These are phyloP conservation scores for Porites cylindrica DNA, from an alignment of 92 coral and sea anemone species.

Conservation along the genomic window DNA sequence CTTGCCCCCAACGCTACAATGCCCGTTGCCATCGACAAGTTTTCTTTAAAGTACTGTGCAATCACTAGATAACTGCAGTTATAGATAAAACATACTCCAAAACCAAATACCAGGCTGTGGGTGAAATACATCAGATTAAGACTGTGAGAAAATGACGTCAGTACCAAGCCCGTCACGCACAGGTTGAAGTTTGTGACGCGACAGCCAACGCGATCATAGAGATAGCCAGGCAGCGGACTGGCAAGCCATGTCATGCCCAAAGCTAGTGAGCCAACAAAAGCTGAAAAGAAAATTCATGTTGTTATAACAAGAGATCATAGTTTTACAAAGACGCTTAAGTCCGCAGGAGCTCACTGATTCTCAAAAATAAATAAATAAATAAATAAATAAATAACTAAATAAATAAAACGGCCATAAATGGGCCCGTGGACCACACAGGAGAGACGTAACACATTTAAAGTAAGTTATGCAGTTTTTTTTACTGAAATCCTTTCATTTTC, in stretches of 20 bases:
- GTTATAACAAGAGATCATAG: too few relatives aligned
- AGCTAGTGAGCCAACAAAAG: conserved; percentile 9
- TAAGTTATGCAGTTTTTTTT: too few relatives aligned
- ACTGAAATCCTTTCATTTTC: too few relatives aligned
- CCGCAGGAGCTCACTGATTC: too few relatives aligned
- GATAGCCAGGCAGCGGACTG: conserved; percentile 28
- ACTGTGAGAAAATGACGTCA: conserved; percentile 45
- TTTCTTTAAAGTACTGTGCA: conserved; percentile 29
- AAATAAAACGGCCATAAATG: too few relatives aligned
- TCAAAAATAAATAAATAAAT: too few relatives aligned
- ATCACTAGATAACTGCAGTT: conserved; percentile 21
- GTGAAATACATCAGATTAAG: conserved; percentile 44
- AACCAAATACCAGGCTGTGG: conserved; percentile 53
- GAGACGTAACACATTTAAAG: too few relatives aligned
- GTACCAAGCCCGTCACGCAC: conserved; percentile 23
- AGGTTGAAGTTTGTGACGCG: conserved; percentile 25
- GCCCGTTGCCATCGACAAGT: conserved; percentile 50
- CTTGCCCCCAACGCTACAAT: conserved; percentile 45
- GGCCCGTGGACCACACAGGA: too few relatives aligned
- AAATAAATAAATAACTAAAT: too few relatives aligned
- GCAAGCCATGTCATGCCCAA: conserved; percentile 36
- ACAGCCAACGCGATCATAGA: conserved; percentile 34
- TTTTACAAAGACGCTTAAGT: too few relatives aligned
- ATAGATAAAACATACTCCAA: conserved; percentile 36
- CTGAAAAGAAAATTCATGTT: not conserved